Evolutionary conservation across 2,797 vertebrate species (phyloP).

Genomic region (Falco novaeseelandiae): DNA sequence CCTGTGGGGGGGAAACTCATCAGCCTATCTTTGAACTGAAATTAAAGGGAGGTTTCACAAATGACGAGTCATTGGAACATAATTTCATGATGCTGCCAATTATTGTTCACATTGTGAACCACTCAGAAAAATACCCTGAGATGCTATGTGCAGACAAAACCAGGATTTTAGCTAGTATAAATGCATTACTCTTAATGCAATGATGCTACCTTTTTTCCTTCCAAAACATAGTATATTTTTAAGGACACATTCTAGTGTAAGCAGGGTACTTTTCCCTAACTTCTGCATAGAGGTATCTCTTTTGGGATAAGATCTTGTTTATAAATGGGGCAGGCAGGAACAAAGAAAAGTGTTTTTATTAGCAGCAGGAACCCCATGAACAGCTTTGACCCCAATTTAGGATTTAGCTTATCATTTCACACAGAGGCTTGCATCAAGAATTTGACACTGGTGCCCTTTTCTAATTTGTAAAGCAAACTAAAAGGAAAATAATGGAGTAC

Average conservation of each 20-base stretch:
- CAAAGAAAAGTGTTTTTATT: conserved; percentile 66
- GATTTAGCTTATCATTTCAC: conserved; percentile 73
- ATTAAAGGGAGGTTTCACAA: not conserved
- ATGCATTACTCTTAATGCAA: not conserved
- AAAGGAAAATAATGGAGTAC: conserved; percentile 64
- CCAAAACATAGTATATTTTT: not conserved
- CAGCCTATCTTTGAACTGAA: not conserved
- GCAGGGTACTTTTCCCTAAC: not conserved
- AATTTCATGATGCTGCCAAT: not conserved
- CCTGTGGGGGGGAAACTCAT: not conserved
- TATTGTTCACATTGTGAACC: not conserved
- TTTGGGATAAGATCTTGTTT: conserved; percentile 53
- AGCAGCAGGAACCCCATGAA: conserved; percentile 56
- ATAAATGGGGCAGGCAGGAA: conserved; percentile 56
- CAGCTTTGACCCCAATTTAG: conserved; percentile 69
- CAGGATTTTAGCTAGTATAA: not conserved
- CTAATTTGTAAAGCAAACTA: conserved; percentile 78
- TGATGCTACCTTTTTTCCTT: not conserved
- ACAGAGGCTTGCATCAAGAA: conserved; percentile 70
- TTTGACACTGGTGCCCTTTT: conserved; percentile 72
- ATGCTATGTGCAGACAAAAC: not conserved
- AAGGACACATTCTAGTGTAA: not conserved
- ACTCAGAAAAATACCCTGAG: not conserved
- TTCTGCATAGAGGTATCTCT: conserved; percentile 27
- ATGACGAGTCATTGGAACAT: not conserved